Base-by-base conservation (phyloP, 2,113 vertebrate genomes). In the Muntiacus reevesi region DNA sequence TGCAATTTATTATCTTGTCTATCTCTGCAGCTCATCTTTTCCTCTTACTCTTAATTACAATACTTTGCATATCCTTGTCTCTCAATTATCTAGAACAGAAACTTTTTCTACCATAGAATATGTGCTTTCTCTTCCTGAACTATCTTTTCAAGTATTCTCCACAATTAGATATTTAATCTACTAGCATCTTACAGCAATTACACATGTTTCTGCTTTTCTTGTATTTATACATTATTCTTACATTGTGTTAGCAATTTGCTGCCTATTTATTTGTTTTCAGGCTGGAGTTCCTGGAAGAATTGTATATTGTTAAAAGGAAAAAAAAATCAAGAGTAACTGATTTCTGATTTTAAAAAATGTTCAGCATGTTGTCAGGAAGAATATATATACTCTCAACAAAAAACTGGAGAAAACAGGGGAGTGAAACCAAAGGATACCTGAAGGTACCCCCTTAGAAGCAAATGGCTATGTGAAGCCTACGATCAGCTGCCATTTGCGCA, bases 171-270 rank as follows among this genome's bases (percentile, higher is more conserved):
- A 57, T 50, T 79, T n/a, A 79, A 36, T 67, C n/a, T 62, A 47
- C 45, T 78, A 27, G 17, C 27, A 36, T 3, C 10, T 55, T 21
- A 36, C 10, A 17, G 3, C 0, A 2, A 6, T 62, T 0, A 6
- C 10, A 67, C 28, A 45, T 62, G 33, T 67, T 19, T 21, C 33
- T 36, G 17, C 21, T n/a, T 76, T 85, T 55, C 16, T 55, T 60
- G 10, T 60, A 21, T 27, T 76, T 43, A n/a, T 57, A 36, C 13
- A 30, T 62, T 30, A 3, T 27, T 82, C 33, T n/a, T 67, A 64
- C 17, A 64, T 8, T 64, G 10, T 40, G 10, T 78, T 10, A 78
- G 59, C 27, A 60, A 45, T 86, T 54, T 59, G 23, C 16, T 14
- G 6, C n/a, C 36, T 40, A 52, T 27, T 28, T 82, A 30, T 93